Evolutionary conservation across 2,113 vertebrate species (phyloP).

Genomic region (Dipodomys ordii): DNA sequence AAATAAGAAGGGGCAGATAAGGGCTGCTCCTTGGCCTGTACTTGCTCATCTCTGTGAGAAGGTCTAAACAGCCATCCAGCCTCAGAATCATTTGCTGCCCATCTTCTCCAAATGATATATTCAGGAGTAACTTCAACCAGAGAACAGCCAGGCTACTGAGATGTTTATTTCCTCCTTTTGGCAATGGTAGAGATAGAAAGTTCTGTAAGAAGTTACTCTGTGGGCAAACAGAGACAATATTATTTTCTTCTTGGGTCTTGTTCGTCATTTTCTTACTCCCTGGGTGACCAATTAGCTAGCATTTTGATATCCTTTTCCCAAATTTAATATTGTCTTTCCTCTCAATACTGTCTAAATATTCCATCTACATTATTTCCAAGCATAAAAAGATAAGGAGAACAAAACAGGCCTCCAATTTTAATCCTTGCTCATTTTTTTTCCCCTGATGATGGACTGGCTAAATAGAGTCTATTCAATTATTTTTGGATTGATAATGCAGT

Average conservation of each 20-base stretch:
- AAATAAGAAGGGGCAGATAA: conserved; percentile 87
- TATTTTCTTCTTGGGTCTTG: conserved; percentile 40
- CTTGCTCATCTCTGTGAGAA: conserved; percentile 91
- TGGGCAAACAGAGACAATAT: conserved; percentile 58
- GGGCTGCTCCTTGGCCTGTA: conserved; percentile 84
- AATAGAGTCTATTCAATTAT: conserved; percentile 31
- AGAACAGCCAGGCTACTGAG: conserved; percentile 81
- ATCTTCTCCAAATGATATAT: conserved; percentile 92
- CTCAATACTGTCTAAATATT: background rate
- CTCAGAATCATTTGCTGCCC: conserved; percentile 95
- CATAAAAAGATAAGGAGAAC: background rate
- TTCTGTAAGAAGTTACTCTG: conserved; percentile 97
- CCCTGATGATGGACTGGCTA: background rate
- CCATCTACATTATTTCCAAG: background rate
- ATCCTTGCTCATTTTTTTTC: conserved; percentile 25
- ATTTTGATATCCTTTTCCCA: background rate
- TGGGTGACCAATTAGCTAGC: conserved; percentile 42
- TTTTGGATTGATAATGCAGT: conserved; percentile 3
- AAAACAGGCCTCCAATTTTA: conserved; percentile 48
- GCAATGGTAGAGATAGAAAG: conserved; percentile 90
- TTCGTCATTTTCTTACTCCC: conserved; percentile 21
- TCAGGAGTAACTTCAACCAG: conserved; percentile 95
- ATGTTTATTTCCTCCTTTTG: conserved; percentile 87
- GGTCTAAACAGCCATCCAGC: conserved; percentile 91
- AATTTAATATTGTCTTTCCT: conserved; percentile 12